Conservation (phyloP, 2,797 vertebrate species). For the Distichodus sexfasciatus region DNA sequence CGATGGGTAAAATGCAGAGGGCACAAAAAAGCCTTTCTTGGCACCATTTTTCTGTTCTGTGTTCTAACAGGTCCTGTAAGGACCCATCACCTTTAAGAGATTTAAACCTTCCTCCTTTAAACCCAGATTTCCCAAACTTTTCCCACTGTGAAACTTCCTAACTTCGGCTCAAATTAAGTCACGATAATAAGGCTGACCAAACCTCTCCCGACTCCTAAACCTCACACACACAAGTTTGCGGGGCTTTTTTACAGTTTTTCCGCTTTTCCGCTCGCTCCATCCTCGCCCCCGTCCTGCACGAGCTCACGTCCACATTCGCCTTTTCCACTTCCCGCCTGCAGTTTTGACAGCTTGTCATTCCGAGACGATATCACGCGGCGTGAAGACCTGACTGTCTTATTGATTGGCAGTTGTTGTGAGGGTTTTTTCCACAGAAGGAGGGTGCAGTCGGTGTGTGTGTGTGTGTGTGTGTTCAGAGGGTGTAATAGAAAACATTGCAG, state of each 20-base stretch:
- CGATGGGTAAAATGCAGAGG: too few species aligned
- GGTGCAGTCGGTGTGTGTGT: background rate
- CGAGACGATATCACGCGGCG: slow-evolving; percentile 60
- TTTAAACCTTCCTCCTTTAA: background rate
- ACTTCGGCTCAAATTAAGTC: background rate
- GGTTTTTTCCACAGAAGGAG: slow-evolving; percentile 51
- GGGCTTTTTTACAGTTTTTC: background rate
- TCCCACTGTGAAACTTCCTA: background rate
- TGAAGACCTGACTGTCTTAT: slow-evolving; percentile 68
- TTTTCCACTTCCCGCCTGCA: slow-evolving; percentile 34
- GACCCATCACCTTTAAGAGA: background rate
- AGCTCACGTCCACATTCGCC: slow-evolving; percentile 52
- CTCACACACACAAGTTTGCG: background rate
- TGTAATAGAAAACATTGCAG: slow-evolving; percentile 22
- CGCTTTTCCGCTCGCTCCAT: background rate
- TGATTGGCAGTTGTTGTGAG: slow-evolving; percentile 70
- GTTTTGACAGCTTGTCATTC: slow-evolving; percentile 71
- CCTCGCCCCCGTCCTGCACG: background rate
- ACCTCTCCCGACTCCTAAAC: background rate
- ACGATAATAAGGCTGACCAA: background rate
- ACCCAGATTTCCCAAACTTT: background rate
- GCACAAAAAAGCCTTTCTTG: too few species aligned
- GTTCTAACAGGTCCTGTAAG: too few species aligned
- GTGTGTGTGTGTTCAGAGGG: background rate
- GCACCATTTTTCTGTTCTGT: too few species aligned